These are phyloP conservation scores for Psephotus haematonotus DNA, from an alignment of 2,113 vertebrate genomes.

Conservation along the genomic window DNA sequence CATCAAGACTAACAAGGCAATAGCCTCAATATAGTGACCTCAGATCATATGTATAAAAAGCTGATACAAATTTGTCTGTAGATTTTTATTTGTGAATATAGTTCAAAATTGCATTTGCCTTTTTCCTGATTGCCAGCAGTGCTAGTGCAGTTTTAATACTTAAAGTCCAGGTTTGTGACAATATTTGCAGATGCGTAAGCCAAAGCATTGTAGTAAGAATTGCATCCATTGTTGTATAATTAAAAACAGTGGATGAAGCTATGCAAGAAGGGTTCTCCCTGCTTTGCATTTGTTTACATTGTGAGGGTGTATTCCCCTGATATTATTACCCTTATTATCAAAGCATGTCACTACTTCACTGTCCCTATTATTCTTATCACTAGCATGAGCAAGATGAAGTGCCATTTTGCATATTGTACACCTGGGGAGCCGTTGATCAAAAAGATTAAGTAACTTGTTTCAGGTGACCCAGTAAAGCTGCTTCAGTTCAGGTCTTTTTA, in stretches of 20 bases:
- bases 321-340: not conserved
- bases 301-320: not conserved
- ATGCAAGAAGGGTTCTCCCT: not conserved
- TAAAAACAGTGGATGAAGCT: not conserved
- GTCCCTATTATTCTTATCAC: not conserved
- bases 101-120: not conserved
- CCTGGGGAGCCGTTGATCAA: not conserved
- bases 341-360: not conserved
- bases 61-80: not conserved
- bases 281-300: not conserved
- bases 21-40: not conserved
- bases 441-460: not conserved
- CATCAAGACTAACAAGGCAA: not conserved
- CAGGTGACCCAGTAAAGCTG: not conserved
- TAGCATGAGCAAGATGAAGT: not conserved
- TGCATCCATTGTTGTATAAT: not conserved
- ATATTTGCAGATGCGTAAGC: not conserved
- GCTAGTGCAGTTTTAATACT: not conserved
- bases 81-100: not conserved
- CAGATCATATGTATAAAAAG: not conserved
- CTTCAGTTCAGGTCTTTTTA: not conserved
- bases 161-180: not conserved
- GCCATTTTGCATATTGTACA: not conserved
- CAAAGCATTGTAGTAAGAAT: not conserved
- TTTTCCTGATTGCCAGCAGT: not conserved